phyloP scores from a whole-genome alignment of 2,113 vertebrate species.

The Arenaria interpres region DNA sequence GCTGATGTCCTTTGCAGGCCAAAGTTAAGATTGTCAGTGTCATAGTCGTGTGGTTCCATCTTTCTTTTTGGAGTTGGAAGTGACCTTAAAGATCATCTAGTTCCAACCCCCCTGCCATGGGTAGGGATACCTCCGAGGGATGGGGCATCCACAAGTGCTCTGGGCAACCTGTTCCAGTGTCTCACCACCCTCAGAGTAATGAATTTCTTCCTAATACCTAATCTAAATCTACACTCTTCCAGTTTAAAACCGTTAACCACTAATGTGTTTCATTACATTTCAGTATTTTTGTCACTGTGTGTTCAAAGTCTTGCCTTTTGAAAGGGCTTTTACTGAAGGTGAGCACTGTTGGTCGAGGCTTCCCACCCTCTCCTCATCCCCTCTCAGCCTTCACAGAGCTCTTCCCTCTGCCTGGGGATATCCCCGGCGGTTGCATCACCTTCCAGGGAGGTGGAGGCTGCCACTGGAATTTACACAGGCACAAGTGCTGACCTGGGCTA shows the following conservation, averaged over 20 bases:
- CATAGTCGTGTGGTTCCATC: accelerated
- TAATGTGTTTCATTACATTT: not conserved
- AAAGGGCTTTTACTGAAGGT: not conserved
- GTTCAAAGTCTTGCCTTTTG: not conserved
- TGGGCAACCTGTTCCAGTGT: not conserved
- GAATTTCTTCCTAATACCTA: not conserved
- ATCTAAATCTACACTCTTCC: not conserved
- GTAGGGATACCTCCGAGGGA: not conserved
- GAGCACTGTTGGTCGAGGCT: not conserved
- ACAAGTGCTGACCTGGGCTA: accelerated
- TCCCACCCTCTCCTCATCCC: not conserved
- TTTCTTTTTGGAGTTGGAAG: not conserved
- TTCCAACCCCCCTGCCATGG: not conserved
- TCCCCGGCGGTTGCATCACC: not conserved
- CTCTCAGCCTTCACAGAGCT: not conserved
- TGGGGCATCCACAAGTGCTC: not conserved
- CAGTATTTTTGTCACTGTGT: accelerated
- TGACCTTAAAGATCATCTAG: not conserved
- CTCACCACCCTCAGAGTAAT: not conserved
- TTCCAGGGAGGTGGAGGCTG: not conserved
- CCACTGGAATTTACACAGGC: constrained; percentile 8
- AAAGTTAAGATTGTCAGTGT: not conserved
- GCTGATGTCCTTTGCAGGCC: not conserved
- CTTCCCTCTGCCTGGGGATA: not conserved
- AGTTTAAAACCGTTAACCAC: not conserved